phyloP scores from a whole-genome alignment of 1,140 invertebrate genomes.

The Heliconius eleuchia region DNA sequence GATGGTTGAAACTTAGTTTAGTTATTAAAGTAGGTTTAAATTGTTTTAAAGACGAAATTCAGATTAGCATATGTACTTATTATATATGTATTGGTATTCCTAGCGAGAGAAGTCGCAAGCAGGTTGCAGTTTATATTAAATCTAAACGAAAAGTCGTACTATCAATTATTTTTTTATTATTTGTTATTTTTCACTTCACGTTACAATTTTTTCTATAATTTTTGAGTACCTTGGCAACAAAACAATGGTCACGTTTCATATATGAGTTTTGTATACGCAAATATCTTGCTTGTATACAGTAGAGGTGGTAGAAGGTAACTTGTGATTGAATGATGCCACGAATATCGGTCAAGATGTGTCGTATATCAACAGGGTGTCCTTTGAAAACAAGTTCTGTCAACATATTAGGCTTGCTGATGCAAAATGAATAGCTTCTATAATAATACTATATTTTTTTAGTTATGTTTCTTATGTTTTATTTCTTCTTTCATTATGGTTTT shows the following conservation, averaged over 20 bases:
- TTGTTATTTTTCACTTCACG: neutral
- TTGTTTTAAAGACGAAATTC: no score
- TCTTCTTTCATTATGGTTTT: neutral
- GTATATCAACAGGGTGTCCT: slow-evolving; percentile 24
- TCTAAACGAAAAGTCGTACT: no score
- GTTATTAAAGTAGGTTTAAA: no score
- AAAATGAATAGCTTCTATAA: neutral
- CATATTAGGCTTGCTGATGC: neutral
- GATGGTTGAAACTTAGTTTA: no score
- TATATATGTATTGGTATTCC: no score
- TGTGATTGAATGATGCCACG: slow-evolving; percentile 18
- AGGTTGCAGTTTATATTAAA: no score
- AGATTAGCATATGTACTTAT: no score
- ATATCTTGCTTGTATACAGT: no score
- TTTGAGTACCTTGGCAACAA: neutral
- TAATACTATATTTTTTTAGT: neutral
- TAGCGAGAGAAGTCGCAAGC: no score
- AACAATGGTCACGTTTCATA: no score
- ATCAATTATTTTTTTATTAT: no score
- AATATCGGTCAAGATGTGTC: slow-evolving; percentile 32
- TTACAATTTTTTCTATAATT: neutral
- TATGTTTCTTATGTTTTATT: neutral
- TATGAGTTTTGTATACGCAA: no score
- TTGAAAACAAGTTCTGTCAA: slow-evolving; percentile 23
- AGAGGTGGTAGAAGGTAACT: neutral